Base-by-base conservation (phyloP, 2,113 vertebrate species). In the Glaucidium brasilianum region DNA sequence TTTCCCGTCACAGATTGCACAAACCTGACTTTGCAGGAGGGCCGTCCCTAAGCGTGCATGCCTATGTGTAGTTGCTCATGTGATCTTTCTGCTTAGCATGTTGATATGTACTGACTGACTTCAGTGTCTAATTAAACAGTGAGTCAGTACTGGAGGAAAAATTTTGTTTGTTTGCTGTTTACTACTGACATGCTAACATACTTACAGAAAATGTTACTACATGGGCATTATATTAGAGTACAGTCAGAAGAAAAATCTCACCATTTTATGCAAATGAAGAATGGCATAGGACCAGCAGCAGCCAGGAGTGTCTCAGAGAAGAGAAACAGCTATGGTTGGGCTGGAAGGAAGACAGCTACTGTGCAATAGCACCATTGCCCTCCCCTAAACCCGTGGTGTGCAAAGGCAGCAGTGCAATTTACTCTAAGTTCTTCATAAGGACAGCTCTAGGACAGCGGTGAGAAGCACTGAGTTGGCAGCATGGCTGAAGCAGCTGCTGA, bases 61-160 rank as follows among this genome's bases (percentile, higher is more conserved):
- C 93, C 22, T 97, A 97, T 5, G 96, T 97, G 29, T 97, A 96
- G 90, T 8, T 34, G 53, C 43, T 85, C 41, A 14, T 15, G 68
- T 20, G 23, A n/a, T 16, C 77, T 49, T 64, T 71, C 79, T 39
- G 12, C 68, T 81, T 71, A 91, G 34, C 25, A 13, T 29, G 27
- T 62, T 2, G 20, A 27, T 19, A 5, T 5, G 49, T 71, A 55
- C 62, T 45, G 20, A 32, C 15, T 22, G 59, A 59, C 56, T 82
- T 49, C 5, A n/a, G 16, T 60, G 27, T n/a, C 58, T 45, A 9
- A 37, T 60, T 66, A 37, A 32, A 35, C 41, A 66, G 34, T 50
- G 12, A 55, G n/a, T 47, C 25, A 50, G 60, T 32, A n/a, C 52
- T 4, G 37, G 41, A 84, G 47, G 55, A 59, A 73, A 2, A 3